These are phyloP conservation scores for Nomia melanderi DNA, from an alignment of 1,140 invertebrate genomes.

Conservation along the genomic window DNA sequence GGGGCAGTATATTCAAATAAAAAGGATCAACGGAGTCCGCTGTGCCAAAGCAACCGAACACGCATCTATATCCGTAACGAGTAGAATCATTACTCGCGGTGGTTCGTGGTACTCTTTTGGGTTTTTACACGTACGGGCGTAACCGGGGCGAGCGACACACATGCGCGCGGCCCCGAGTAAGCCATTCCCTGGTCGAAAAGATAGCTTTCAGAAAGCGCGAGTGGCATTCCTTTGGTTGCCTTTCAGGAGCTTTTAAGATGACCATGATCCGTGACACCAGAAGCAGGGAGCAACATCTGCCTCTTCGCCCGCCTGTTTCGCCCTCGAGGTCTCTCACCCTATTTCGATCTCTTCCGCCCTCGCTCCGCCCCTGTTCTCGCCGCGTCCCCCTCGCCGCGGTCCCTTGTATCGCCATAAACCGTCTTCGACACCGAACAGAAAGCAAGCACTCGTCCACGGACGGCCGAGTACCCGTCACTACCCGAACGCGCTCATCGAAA, in stretches of 20 bases:
- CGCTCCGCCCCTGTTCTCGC: not conserved
- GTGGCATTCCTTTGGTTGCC: slow-evolving; percentile 40
- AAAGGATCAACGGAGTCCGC: no score
- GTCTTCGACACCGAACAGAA: slow-evolving; percentile 49
- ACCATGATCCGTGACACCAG: slow-evolving; percentile 64
- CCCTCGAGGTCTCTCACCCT: slow-evolving; percentile 48
- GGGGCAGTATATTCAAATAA: no score
- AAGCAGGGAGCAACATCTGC: slow-evolving; percentile 49
- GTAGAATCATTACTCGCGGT: not conserved
- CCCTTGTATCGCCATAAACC: slow-evolving; percentile 53
- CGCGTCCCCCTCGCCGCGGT: not conserved
- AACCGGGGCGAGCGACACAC: not conserved
- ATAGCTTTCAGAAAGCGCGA: slow-evolving; percentile 58
- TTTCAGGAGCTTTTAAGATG: slow-evolving; percentile 62
- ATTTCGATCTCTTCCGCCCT: slow-evolving; percentile 50
- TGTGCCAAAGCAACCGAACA: not conserved
- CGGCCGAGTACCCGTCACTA: slow-evolving; percentile 37
- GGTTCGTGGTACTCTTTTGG: not conserved
- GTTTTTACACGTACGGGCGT: not conserved
- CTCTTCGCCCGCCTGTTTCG: slow-evolving; percentile 53
- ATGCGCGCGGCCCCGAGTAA: slow-evolving; percentile 26
- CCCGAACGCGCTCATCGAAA: slow-evolving; percentile 43
- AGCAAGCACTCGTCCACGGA: slow-evolving; percentile 53
- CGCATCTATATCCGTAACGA: not conserved
- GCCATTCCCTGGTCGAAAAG: slow-evolving; percentile 53